Conservation (phyloP, 1,140 invertebrate genomes). For the Eumaeus atala region DNA sequence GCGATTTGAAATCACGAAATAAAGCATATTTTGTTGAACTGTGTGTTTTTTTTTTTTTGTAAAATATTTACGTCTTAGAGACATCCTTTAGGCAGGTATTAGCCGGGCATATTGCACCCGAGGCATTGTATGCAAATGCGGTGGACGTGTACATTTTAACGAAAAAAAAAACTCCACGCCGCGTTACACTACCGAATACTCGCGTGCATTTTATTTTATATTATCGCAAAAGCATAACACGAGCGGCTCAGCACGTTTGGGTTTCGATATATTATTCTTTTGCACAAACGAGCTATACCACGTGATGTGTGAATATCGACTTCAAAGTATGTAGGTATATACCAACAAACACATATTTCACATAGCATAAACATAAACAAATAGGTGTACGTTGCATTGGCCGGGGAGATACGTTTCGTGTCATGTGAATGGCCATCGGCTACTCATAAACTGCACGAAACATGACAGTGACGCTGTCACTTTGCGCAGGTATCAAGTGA, state of each 20-base stretch:
- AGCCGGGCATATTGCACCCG: slow-evolving; percentile 57
- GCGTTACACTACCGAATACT: slow-evolving; percentile 7
- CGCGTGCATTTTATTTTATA: slow-evolving; percentile 15
- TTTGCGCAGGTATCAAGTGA: no score
- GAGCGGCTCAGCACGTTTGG: slow-evolving; percentile 8
- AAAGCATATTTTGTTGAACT: slow-evolving; percentile 5
- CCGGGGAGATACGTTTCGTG: no score
- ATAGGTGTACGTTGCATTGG: no score
- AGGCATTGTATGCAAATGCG: slow-evolving; percentile 14
- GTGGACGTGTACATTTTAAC: slow-evolving; percentile 14
- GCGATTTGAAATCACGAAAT: not conserved
- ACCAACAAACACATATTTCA: no score
- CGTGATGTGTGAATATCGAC: no score
- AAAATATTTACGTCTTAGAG: slow-evolving; percentile 7
- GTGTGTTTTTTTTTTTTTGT: not conserved
- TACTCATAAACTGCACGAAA: no score
- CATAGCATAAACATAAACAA: no score
- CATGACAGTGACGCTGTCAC: no score
- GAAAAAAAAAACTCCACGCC: slow-evolving; percentile 10
- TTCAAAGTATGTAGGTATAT: no score
- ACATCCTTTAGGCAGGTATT: slow-evolving; percentile 27
- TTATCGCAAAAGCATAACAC: slow-evolving; percentile 16
- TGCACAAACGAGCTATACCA: no score
- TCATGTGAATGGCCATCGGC: no score
- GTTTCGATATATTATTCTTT: not conserved